Base-by-base conservation (phyloP, 2,888 invertebrate genomes). In the Lasioglossum marginatum region DNA sequence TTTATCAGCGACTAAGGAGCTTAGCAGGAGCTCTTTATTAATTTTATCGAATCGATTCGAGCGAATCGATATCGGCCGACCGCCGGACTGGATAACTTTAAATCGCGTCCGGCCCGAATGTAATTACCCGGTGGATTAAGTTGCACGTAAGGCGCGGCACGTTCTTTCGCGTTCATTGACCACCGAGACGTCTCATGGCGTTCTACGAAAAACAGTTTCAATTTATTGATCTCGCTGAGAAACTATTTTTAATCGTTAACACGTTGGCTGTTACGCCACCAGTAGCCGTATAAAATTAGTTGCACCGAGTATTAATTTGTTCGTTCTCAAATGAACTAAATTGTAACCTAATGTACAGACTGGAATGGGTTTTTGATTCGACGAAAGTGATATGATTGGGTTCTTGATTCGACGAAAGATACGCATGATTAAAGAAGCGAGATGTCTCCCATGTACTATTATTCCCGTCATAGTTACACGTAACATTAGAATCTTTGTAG, bases 21-120 rank as follows among this genome's bases (percentile, higher is more conserved):
- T 94, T 92, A 92, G 80, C 89, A 78, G 88, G 82, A 88, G 91
- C 91, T 91, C 91, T 92, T 93, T 92, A 93, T 94, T 93, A 93
- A 93, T 92, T 94, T 93, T 92, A 93, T 93, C 91, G 92, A 90
- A 89, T 84, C 83, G 92, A 91, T 92, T 91, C 91, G 88, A 83
- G 8, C 83, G 89, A 89, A 91, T 91, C 89, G 90, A 90, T 89
- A 88, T 88, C 79, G 87, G 81, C 87, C 84, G 86, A 83, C 86
- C 83, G 82, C 77, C 31, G 66, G 79, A 70, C 72, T 77, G 88
- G 83, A 86, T 86, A 86, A 87, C 85, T 88, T 83, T 87, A 89
- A 90, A 90, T 90, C 88, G 78, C 74, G 57, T 77, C 83, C 77
- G 80, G 79, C 70, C 84, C 84, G 84, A 91, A 91, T 89, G 86